Percentiles rank a stretch among this genome's conserved stretches.
Evolutionary conservation across 1,140 invertebrate species (phyloP).

Genomic region (Drosophila lacertosa): DNA sequence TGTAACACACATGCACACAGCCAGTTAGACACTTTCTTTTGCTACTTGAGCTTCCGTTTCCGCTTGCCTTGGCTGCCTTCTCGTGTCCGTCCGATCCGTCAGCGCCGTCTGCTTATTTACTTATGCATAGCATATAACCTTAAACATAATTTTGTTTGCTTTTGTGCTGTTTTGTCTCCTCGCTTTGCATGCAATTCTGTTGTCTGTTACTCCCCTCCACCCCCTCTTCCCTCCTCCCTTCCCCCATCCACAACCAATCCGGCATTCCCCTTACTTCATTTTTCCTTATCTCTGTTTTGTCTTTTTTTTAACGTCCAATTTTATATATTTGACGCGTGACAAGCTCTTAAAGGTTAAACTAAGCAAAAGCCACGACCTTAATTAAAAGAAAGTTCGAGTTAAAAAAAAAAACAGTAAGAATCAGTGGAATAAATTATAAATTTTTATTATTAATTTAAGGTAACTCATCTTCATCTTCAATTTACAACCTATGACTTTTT

Average conservation of each 20-base stretch:
- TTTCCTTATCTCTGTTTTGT: slow-evolving; percentile 46
- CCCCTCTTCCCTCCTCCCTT: background rate
- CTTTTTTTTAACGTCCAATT: slow-evolving; percentile 47
- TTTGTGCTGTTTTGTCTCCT: slow-evolving; percentile 62
- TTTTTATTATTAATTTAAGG: too few relatives aligned
- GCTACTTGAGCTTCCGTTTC: slow-evolving; percentile 78
- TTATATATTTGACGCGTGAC: slow-evolving; percentile 69
- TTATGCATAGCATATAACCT: slow-evolving; percentile 82
- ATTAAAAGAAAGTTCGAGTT: too few relatives aligned
- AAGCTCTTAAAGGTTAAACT: background rate
- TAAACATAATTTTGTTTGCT: slow-evolving; percentile 81
- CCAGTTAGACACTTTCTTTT: slow-evolving; percentile 81
- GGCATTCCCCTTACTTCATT: background rate
- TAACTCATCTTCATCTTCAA: too few relatives aligned
- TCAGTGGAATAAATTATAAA: too few relatives aligned
- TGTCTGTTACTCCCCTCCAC: too few relatives aligned
- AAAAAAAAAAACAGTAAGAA: background rate
- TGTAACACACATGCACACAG: slow-evolving; percentile 41
- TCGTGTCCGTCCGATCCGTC: slow-evolving; percentile 27
- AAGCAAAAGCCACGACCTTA: too few relatives aligned
- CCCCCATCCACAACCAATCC: slow-evolving; percentile 1
- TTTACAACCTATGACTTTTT: background rate
- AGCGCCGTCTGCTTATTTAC: slow-evolving; percentile 67
- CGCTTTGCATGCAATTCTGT: slow-evolving; percentile 66
- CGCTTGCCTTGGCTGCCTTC: slow-evolving; percentile 49